These are phyloP conservation scores for Gila robusta DNA, from an alignment of 2,797 vertebrate species.

Conservation along the genomic window DNA sequence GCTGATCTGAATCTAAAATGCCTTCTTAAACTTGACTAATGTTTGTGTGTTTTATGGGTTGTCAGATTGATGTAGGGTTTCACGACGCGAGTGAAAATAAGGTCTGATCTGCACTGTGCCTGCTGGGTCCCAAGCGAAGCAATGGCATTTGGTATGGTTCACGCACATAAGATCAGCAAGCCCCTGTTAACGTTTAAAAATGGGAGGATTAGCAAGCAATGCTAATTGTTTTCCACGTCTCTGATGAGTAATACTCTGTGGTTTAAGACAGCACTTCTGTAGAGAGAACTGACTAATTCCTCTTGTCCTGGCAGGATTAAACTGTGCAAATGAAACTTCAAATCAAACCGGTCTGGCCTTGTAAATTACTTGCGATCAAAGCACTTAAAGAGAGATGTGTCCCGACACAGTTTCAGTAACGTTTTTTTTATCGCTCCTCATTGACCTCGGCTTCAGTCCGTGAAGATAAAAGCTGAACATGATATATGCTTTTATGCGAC, in stretches of 20 bases:
- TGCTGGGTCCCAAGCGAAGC: conserved; percentile 13
- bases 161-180: background rate
- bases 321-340: conserved; percentile 66
- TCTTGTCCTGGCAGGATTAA: conserved; percentile 48
- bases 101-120: conserved; percentile 28
- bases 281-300: conserved; percentile 42
- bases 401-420: conserved; percentile 60
- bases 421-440: conserved; percentile 49
- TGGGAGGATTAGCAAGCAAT: conserved; percentile 38
- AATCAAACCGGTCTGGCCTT: conserved; percentile 63
- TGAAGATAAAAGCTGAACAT: conserved; percentile 59
- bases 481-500: conserved; percentile 59
- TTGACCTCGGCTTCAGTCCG: conserved; percentile 54
- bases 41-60: conserved; percentile 44
- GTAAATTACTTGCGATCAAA: conserved; percentile 73
- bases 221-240: conserved; percentile 47
- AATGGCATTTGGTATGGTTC: background rate
- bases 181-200: conserved; percentile 8
- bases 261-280: conserved; percentile 67
- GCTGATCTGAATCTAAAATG: conserved; percentile 51
- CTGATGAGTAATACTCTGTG: conserved; percentile 38
- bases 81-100: conserved; percentile 31
- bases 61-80: conserved; percentile 45
- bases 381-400: conserved; percentile 57
- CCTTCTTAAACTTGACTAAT: conserved; percentile 51